Base-by-base conservation (phyloP, 1,140 invertebrate genomes). In the Scaptomyza graminum region DNA sequence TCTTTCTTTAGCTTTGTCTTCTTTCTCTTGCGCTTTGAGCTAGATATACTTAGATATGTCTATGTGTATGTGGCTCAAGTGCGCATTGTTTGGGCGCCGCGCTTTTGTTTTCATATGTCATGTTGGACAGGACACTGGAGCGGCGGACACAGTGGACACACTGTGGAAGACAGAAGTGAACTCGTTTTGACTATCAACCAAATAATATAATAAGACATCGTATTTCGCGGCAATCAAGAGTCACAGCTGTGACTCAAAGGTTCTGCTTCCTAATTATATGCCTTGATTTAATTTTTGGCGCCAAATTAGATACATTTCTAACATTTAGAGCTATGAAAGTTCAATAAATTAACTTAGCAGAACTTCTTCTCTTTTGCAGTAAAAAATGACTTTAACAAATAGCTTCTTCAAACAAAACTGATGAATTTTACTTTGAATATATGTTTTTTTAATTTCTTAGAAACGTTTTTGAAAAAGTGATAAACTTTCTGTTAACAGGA, bases 31-130 rank as follows among this genome's bases (percentile, higher is more conserved):
- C 44, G 25, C n/a, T 57, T 37, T 37, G 34, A 1, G 34, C 34
- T 37, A 37, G 9, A 37, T 22, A 22, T 22, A 22, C 18, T 22
- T 22, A 2, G 18, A 22, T 41, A 5, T 41, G 28, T n/a, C 12
- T 1, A 7, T 31, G 12, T 39, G 8, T 41, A 7, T 22, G 39
- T 15, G 28, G 13, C 25, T 59, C 41, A 59, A 49, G 57, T 49
- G 54, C 34, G 52, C 51, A 64, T 70, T 70, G 67, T 70, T 16
- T 31, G 34, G n/a, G 13, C 41, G 41, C 28, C 31, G 63, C 22
- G n/a, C 69, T 37, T 60, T 72, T 72, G 69, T 72, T 72, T 60
- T 72, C 69, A 61, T 72, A 72, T 72, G 69, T 72, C 69, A 67
- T 72, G 69, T 72, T 9, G 34, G 69, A 72, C 69, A 72, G 41